phyloP scores from a whole-genome alignment of 2,888 invertebrate genomes.

The Agapostemon virescens region DNA sequence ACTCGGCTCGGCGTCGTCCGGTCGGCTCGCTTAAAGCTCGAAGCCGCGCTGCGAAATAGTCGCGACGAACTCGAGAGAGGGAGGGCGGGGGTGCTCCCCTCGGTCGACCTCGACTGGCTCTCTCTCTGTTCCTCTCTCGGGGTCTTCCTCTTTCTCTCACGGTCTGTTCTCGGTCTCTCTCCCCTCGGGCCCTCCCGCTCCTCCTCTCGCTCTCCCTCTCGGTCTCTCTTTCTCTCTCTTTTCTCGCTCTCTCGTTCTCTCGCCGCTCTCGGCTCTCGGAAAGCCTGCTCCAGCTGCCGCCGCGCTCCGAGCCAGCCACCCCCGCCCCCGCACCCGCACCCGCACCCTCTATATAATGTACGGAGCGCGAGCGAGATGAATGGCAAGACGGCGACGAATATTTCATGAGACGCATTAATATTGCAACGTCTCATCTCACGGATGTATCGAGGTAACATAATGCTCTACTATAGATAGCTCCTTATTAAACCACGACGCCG shows the following conservation, averaged over 20 bases:
- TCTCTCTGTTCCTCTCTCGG: background rate
- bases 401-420: constrained; percentile 80
- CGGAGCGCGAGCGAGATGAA: constrained; percentile 76
- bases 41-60: constrained; percentile 55
- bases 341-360: constrained; percentile 65
- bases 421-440: constrained; percentile 80
- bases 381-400: constrained; percentile 80
- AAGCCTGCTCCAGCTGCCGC: constrained; percentile 31
- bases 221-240: background rate
- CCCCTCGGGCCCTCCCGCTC: constrained; percentile 23
- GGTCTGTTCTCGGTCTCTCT: background rate
- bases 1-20: constrained; percentile 20
- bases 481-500: constrained; percentile 80
- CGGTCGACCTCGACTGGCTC: constrained; percentile 4
- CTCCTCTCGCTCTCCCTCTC: constrained; percentile 21
- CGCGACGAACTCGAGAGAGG: constrained; percentile 23
- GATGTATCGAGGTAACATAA: constrained; percentile 81
- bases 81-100: constrained; percentile 38
- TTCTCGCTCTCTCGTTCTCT: constrained; percentile 20
- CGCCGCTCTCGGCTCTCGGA: constrained; percentile 19
- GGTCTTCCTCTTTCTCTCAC: background rate
- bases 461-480: constrained; percentile 82
- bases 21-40: constrained; percentile 51
- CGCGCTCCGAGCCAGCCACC: constrained; percentile 40
- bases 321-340: constrained; percentile 35